phyloP scores from a whole-genome alignment of 2,113 vertebrate genomes.

The Tetrao urogallus region DNA sequence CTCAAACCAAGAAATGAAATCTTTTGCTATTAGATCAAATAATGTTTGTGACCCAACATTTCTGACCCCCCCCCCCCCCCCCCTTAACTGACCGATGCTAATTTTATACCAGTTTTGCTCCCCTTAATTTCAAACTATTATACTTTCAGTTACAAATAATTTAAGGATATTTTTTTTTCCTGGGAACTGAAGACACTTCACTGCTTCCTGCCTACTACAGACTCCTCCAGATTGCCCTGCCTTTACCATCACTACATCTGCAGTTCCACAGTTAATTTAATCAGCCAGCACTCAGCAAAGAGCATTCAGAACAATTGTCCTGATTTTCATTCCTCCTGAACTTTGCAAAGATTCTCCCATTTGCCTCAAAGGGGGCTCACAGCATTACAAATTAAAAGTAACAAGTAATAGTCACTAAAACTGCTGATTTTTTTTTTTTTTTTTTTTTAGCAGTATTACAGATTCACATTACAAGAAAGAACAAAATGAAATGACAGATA shows the following conservation, averaged over 20 bases:
- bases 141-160: constrained; percentile 12
- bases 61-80: constrained; percentile 32
- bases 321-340: background rate
- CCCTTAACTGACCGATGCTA: constrained; percentile 27
- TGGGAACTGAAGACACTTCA: background rate
- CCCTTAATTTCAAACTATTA: background rate
- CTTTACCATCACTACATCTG: background rate
- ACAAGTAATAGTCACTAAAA: background rate
- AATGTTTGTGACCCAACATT: constrained; percentile 29
- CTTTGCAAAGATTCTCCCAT: background rate
- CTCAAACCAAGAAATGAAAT: constrained; percentile 14
- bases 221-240: background rate
- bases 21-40: constrained; percentile 18
- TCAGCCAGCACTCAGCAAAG: background rate
- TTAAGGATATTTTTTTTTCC: background rate
- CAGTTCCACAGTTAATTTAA: background rate
- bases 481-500: background rate
- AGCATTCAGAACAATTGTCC: background rate
- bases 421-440: background rate
- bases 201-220: background rate
- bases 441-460: background rate
- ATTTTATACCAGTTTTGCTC: constrained; percentile 36
- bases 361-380: background rate
- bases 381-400: background rate
- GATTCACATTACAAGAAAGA: background rate